These are phyloP conservation scores for Cherax destructor DNA, from an alignment of 1,140 invertebrate species.

Conservation along the genomic window DNA sequence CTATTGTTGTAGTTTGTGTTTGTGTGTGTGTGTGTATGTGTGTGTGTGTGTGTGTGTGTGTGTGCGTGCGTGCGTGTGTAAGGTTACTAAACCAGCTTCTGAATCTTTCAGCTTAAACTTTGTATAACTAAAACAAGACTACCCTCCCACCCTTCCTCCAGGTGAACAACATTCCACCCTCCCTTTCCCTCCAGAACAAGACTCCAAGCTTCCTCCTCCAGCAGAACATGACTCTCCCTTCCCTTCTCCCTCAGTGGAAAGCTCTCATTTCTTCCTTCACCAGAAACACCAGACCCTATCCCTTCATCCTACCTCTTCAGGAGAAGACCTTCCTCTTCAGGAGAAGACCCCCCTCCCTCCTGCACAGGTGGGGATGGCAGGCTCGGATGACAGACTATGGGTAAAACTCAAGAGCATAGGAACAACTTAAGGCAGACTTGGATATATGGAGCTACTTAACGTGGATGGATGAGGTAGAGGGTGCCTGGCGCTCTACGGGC, in stretches of 20 bases:
- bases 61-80: too few relatives aligned
- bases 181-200: background rate
- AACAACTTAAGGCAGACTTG: constrained; percentile 34
- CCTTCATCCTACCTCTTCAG: too few relatives aligned
- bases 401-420: constrained; percentile 11
- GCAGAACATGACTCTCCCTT: background rate
- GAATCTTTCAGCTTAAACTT: too few relatives aligned
- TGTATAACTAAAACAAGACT: too few relatives aligned
- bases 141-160: background rate
- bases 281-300: too few relatives aligned
- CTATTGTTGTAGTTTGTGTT: too few relatives aligned
- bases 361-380: background rate
- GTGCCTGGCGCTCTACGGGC: background rate
- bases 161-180: background rate
- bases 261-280: too few relatives aligned
- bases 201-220: background rate
- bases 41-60: too few relatives aligned
- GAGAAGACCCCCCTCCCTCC: background rate
- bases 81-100: too few relatives aligned
- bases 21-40: too few relatives aligned
- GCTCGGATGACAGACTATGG: background rate
- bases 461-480: constrained; percentile 21
- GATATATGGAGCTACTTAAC: constrained; percentile 43
- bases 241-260: background rate
- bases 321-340: background rate